A percentile compares a stretch with the other conserved stretches of the same genome.
Evolutionary conservation across 2,888 invertebrate genomes (phyloP).

Genomic region (Harmothoe impar): DNA sequence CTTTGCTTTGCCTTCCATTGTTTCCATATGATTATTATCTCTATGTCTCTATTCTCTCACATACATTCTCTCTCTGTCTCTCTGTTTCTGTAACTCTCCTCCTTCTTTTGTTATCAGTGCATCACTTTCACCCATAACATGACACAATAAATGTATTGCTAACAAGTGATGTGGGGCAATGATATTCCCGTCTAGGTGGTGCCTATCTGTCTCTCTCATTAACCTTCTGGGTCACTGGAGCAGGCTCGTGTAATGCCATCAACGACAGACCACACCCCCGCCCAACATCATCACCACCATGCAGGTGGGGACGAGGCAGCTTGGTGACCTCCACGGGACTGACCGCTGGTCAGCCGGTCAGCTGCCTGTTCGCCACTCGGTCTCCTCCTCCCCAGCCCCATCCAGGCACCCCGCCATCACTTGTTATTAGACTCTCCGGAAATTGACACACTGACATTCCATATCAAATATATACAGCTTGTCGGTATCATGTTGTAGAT

Average conservation of each 20-base stretch:
- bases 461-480: no score
- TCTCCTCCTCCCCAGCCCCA: neutral
- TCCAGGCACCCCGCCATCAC: no score
- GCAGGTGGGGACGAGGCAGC: neutral
- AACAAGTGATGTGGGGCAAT: neutral
- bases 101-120: neutral
- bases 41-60: no score
- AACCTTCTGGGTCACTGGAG: neutral
- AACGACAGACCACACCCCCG: neutral
- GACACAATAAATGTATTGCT: neutral
- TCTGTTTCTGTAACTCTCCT: neutral
- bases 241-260: neutral
- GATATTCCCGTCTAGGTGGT: neutral
- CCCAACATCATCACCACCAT: neutral
- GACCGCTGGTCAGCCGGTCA: slow-evolving; percentile 32
- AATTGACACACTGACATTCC: no score
- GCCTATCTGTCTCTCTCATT: neutral
- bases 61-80: no score
- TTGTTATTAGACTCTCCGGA: no score
- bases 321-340: neutral
- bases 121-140: no score
- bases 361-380: neutral
- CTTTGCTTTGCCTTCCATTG: no score
- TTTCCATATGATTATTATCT: no score
- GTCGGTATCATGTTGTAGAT: no score